Conservation (phyloP, 2,888 invertebrate species). For the Seira musarum region DNA sequence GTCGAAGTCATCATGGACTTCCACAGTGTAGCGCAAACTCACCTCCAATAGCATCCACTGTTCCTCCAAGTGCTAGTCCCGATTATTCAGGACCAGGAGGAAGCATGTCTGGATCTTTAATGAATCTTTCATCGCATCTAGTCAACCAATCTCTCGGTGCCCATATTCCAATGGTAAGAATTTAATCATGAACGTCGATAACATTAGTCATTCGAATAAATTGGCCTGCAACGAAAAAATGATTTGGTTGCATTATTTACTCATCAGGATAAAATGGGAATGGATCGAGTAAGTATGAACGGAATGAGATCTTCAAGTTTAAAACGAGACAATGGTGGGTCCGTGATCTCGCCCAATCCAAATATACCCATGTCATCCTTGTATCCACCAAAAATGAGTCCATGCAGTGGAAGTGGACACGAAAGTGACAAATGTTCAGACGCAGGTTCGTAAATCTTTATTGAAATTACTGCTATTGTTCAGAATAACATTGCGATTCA, state of each 20-base stretch:
- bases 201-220: neutral
- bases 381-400: constrained; percentile 66
- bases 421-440: constrained; percentile 68
- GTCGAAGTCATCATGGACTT: constrained; percentile 52
- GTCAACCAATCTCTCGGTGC: constrained; percentile 66
- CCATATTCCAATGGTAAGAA: constrained; percentile 66
- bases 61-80: constrained; percentile 61
- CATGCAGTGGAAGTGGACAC: constrained; percentile 63
- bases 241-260: too few species aligned
- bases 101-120: constrained; percentile 41
- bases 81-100: constrained; percentile 59
- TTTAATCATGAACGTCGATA: neutral
- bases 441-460: constrained; percentile 61
- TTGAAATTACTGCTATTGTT: neutral
- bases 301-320: constrained; percentile 59
- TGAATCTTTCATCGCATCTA: constrained; percentile 66
- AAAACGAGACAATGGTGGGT: constrained; percentile 59
- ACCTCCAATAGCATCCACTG: constrained; percentile 63
- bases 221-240: too few species aligned
- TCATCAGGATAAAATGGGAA: constrained; percentile 59
- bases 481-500: neutral
- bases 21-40: constrained; percentile 55
- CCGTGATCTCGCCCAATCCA: constrained; percentile 59
- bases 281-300: constrained; percentile 57
- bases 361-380: constrained; percentile 59